Evolutionary conservation across 2,113 vertebrate species (phyloP).

Genomic region (Oplegnathus fasciatus): DNA sequence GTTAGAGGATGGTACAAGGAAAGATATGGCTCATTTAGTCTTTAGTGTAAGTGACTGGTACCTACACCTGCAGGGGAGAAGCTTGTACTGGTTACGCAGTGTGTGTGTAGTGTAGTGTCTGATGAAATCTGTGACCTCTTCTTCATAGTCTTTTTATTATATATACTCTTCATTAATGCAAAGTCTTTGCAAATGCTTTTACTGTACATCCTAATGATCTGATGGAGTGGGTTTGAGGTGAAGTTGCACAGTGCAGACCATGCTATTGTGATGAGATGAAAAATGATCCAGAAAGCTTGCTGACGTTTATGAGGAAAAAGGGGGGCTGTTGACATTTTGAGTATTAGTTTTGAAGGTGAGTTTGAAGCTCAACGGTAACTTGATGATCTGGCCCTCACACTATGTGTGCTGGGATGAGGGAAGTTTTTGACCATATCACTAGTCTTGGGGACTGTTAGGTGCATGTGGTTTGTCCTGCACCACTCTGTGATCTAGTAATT

Average conservation of each 20-base stretch:
- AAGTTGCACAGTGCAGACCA: not conserved
- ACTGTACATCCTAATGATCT: not conserved
- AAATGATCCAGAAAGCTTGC: not conserved
- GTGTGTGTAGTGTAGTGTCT: not conserved
- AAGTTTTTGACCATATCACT: not conserved
- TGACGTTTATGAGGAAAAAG: not conserved
- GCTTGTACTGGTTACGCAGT: not conserved
- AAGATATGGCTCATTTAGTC: not conserved
- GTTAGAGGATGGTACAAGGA: not conserved
- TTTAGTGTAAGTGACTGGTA: not conserved
- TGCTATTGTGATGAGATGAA: not conserved
- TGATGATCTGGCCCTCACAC: not conserved
- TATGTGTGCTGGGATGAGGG: not conserved
- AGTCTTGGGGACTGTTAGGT: not conserved
- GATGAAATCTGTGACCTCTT: not conserved
- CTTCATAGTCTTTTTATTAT: not conserved
- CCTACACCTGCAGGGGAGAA: not conserved
- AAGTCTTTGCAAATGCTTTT: not conserved
- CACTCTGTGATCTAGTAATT: slow-evolving; percentile 4
- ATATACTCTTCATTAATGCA: not conserved
- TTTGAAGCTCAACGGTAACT: not conserved
- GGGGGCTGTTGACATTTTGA: not conserved
- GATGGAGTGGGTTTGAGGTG: not conserved
- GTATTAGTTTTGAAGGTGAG: not conserved
- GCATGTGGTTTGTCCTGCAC: not conserved